Evolutionary conservation across 2,797 vertebrate species (phyloP).

Genomic region (Mergus octosetaceus): DNA sequence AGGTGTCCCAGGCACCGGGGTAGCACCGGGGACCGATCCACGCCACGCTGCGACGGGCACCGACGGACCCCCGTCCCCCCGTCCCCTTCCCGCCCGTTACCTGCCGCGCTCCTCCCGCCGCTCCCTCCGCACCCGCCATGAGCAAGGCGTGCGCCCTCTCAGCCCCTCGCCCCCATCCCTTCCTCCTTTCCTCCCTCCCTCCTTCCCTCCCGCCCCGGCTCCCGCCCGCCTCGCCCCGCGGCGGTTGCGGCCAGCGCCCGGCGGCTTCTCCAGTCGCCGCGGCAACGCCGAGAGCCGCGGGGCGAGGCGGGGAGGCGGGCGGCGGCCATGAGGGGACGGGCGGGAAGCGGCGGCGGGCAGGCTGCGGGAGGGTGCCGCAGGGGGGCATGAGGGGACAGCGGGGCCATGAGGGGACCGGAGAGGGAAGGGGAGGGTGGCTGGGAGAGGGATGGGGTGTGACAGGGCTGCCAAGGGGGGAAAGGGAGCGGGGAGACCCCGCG

Average conservation of each 20-base stretch:
- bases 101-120: background rate
- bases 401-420: no score
- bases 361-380: fast-evolving
- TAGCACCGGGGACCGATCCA: background rate
- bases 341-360: no score
- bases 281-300: background rate
- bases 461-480: background rate
- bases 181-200: background rate
- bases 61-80: fast-evolving
- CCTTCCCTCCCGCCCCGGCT: background rate
- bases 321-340: no score
- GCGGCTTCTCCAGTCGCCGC: background rate
- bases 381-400: no score
- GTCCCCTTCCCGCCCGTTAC: background rate
- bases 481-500: background rate
- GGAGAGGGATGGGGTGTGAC: background rate
- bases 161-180: background rate
- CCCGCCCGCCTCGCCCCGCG: background rate
- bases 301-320: background rate
- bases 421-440: background rate
- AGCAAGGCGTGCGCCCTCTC: background rate
- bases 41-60: background rate
- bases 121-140: background rate
- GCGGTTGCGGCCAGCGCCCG: background rate
- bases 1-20: background rate